Base-by-base conservation (phyloP, 2,797 vertebrate genomes). In the Adelosebastes latens region DNA sequence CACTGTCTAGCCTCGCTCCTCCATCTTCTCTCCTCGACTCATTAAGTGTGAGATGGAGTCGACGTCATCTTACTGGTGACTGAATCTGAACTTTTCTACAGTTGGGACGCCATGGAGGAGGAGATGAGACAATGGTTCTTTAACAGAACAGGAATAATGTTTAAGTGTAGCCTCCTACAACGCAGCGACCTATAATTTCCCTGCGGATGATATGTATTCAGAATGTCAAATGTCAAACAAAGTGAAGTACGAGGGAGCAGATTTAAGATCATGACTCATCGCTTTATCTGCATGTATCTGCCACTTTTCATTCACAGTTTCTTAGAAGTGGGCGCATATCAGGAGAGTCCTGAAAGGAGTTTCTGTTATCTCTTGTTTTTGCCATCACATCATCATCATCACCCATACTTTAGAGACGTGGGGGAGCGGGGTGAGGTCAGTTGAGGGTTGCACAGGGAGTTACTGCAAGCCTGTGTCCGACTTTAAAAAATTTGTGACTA, bases 11-110 rank as follows among this genome's bases (percentile, higher is more conserved):
- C 83, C 82, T 64, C 66, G 20, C 87, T 80, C 42, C 55, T n/a
- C 72, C 75, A 83, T 81, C 89, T 86, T 80, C 86, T 81, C 86
- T 79, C 77, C 78, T 61, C 8, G 68, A 81, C 83, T 91, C 86
- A 85, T 90, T 91, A 87, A 88, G 84, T 70, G 83, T 87, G 89
- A 92, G 88, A 82, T 78, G 55, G 80, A 34, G 80, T 29, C 80
- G 81, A 91, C 89, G 86, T 94, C 93, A 88, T 90, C 77, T 77
- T 59, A 34, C 83, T 70, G 65, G 92, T 95, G 93, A 95, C 92
- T 93, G 93, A 90, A 94, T 93, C 87, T 88, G 78, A 94, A 94
- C 82, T 85, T 93, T 90, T 89, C 81, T 86, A 63, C 91, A 88
- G 83, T 25, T 13, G 39, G 79, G 60, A 77, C 32, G 59, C 80